A percentile compares a stretch with the other conserved stretches of the same genome.
Evolutionary conservation across 2,888 invertebrate genomes (phyloP).

Genomic region (Drosophila emarginata): DNA sequence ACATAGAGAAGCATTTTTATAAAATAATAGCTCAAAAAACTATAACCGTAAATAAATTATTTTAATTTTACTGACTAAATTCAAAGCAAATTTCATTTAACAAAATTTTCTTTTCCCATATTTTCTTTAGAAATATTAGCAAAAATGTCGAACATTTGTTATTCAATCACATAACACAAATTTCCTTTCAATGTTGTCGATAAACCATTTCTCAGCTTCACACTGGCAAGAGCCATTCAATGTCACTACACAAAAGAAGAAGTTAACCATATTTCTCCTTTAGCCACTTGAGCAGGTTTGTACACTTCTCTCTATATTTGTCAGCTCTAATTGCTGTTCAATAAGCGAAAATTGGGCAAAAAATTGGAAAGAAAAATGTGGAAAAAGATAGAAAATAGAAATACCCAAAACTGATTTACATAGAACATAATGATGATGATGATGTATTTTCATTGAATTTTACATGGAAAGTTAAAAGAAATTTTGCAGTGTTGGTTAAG

Average conservation of each 20-base stretch:
- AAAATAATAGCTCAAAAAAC: too few species aligned
- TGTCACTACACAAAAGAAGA: slow-evolving; percentile 5
- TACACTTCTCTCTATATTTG: slow-evolving; percentile 48
- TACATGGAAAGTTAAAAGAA: slow-evolving; percentile 47
- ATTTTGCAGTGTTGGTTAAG: slow-evolving; percentile 46
- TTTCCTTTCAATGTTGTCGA: background rate
- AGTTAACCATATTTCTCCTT: slow-evolving; percentile 18
- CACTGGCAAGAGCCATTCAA: slow-evolving; percentile 6
- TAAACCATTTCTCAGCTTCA: background rate
- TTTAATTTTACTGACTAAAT: too few species aligned
- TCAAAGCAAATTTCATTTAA: too few species aligned
- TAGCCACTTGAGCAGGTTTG: slow-evolving; percentile 62
- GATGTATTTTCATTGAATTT: slow-evolving; percentile 52
- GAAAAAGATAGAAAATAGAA: slow-evolving; percentile 19
- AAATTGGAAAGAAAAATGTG: slow-evolving; percentile 13
- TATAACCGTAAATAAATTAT: too few species aligned
- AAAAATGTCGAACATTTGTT: background rate
- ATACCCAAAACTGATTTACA: slow-evolving; percentile 26
- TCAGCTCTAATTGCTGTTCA: slow-evolving; percentile 62
- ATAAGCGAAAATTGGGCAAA: slow-evolving; percentile 29
- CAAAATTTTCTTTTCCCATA: too few species aligned
- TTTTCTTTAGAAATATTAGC: background rate
- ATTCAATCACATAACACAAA: background rate
- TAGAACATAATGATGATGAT: slow-evolving; percentile 41
- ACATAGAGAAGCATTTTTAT: too few species aligned